Evolutionary conservation across 2,888 invertebrate species (phyloP).

Genomic region (Ectemnius continuus): DNA sequence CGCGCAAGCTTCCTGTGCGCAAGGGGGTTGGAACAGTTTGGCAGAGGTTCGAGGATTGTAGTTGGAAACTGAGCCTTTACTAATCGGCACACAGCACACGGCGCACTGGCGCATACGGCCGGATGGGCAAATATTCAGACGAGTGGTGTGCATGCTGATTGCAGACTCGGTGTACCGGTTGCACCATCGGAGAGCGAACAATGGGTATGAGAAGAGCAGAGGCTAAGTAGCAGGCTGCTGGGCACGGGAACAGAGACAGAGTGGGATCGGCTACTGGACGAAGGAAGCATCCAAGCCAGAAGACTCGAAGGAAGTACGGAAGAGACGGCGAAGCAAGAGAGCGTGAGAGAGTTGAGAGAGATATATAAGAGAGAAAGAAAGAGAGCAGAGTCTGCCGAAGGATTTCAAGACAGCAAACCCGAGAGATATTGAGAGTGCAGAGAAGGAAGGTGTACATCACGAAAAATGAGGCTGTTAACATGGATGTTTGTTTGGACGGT

Average conservation of each 20-base stretch:
- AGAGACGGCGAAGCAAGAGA: background rate
- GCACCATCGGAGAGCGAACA: constrained; percentile 62
- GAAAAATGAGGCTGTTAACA: constrained; percentile 47
- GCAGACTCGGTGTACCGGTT: constrained; percentile 59
- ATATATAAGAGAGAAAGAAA: constrained; percentile 10
- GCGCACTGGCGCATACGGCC: background rate
- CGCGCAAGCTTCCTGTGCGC: too few species aligned
- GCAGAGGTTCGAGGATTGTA: too few species aligned
- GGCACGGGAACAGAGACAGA: constrained; percentile 44
- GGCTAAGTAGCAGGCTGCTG: constrained; percentile 65
- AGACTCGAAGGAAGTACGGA: constrained; percentile 24
- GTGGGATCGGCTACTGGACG: constrained; percentile 33
- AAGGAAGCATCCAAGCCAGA: constrained; percentile 20
- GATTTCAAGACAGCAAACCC: background rate
- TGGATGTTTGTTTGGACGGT: constrained; percentile 49
- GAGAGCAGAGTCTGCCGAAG: constrained; percentile 5
- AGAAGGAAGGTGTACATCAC: background rate
- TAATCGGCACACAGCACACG: background rate
- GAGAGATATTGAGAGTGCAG: background rate
- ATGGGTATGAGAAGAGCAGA: constrained; percentile 66
- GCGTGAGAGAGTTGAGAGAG: too few species aligned
- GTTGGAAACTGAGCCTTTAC: too few species aligned
- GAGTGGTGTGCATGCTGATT: constrained; percentile 20
- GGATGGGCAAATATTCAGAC: background rate
- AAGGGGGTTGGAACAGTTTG: too few species aligned